Percentiles rank a stretch among this genome's conserved stretches.
Evolutionary conservation across 2,797 vertebrate genomes (phyloP).

Genomic region (Sebastes jordani): DNA sequence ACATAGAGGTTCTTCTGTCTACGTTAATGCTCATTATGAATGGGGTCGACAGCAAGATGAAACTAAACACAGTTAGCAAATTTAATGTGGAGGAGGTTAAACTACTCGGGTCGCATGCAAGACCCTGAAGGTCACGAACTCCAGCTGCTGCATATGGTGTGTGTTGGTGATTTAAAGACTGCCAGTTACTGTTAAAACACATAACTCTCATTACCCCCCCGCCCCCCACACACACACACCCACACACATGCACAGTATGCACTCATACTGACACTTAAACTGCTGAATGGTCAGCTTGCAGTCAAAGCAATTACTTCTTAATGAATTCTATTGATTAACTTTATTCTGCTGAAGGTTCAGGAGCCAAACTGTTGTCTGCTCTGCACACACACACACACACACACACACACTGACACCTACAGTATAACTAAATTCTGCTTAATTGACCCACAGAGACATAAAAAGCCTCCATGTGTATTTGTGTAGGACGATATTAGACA

Average conservation of each 20-base stretch:
- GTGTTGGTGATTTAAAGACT: background rate
- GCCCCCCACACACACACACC: background rate
- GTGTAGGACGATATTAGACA: constrained; percentile 32
- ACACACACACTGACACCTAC: background rate
- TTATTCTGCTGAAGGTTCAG: constrained; percentile 41
- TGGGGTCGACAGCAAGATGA: constrained; percentile 18
- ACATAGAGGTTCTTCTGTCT: constrained; percentile 45
- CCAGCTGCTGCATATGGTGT: background rate
- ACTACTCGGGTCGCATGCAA: constrained; percentile 12
- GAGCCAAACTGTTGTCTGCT: background rate
- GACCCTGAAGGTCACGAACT: constrained; percentile 29
- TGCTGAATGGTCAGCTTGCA: constrained; percentile 31
- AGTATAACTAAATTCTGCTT: constrained; percentile 14
- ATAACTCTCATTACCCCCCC: background rate
- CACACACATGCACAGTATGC: background rate
- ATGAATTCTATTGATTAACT: constrained; percentile 56
- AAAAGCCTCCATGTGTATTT: constrained; percentile 20
- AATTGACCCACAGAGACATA: constrained; percentile 48
- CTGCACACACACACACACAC: background rate
- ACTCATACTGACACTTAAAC: constrained; percentile 19
- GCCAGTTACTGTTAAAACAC: background rate
- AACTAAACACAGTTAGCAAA: constrained; percentile 50
- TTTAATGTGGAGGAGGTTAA: constrained; percentile 39
- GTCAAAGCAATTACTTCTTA: constrained; percentile 32
- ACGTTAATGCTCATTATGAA: constrained; percentile 47